Conservation (phyloP, 2,113 vertebrate species). For the Chaetops frenatus region DNA sequence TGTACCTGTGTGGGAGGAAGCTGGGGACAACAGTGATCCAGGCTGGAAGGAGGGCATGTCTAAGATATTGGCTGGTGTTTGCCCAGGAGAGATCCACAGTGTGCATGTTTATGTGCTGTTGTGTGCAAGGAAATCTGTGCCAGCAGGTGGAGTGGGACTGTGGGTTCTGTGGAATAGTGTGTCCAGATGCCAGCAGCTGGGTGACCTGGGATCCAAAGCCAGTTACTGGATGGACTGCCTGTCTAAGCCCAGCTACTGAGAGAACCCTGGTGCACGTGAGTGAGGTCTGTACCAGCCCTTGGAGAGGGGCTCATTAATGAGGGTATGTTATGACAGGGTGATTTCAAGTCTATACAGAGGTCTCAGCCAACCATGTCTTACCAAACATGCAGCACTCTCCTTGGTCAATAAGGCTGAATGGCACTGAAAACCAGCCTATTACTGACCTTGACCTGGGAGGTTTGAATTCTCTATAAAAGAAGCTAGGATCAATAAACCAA, state of each 20-base stretch:
- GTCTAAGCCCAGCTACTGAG: not conserved
- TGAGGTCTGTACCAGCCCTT: not conserved
- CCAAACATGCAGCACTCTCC: no score
- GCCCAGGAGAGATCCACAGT: not conserved
- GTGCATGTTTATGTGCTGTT: not conserved
- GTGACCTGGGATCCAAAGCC: not conserved
- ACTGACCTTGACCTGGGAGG: no score
- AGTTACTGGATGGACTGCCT: fast-evolving
- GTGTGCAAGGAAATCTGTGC: not conserved
- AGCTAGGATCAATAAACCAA: no score
- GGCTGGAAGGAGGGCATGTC: not conserved
- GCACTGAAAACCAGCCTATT: no score
- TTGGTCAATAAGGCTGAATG: no score
- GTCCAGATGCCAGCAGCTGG: not conserved
- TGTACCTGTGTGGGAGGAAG: not conserved
- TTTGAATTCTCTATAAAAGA: no score
- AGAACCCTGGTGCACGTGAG: not conserved
- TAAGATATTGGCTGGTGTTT: not conserved
- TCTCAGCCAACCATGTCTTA: no score
- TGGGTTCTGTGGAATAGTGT: not conserved
- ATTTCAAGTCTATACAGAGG: no score
- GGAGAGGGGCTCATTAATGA: not conserved
- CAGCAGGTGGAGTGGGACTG: not conserved
- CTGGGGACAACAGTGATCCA: not conserved
- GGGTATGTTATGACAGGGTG: no score